A percentile compares a stretch with the other conserved stretches of the same genome.
These are phyloP conservation scores for Pteropus rufus DNA, from an alignment of 2,797 vertebrate species.

Conservation along the genomic window DNA sequence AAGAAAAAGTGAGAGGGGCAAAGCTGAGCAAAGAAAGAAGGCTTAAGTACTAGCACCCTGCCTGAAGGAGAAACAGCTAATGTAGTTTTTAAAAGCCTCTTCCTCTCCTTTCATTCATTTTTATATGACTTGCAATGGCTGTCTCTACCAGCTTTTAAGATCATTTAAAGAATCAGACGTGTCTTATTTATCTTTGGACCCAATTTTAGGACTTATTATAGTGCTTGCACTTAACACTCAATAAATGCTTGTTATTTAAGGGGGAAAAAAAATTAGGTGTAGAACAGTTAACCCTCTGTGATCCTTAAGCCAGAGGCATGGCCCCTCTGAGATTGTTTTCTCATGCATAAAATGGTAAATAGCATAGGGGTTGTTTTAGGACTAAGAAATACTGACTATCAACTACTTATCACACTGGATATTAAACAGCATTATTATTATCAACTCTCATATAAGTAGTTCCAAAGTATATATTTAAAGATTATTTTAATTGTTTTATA, in stretches of 20 bases:
- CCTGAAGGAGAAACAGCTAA: neutral
- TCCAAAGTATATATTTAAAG: conserved; percentile 28
- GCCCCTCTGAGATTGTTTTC: neutral
- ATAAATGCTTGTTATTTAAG: neutral
- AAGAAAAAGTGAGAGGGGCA: neutral
- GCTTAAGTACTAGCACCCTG: neutral
- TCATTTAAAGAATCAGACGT: neutral
- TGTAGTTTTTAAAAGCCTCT: neutral
- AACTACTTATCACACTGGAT: neutral
- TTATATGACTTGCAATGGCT: neutral
- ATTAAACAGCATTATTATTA: neutral
- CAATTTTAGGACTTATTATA: neutral
- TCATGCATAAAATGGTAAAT: neutral
- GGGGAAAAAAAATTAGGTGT: neutral
- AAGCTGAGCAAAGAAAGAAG: neutral
- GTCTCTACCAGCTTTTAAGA: neutral
- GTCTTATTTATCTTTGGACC: neutral
- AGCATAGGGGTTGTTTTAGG: neutral
- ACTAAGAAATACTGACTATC: neutral
- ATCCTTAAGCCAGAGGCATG: neutral
- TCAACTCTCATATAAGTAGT: neutral
- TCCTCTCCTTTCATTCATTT: neutral
- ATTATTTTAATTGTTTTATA: conserved; percentile 18
- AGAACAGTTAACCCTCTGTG: neutral
- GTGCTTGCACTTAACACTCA: neutral